A percentile compares a stretch with the other conserved stretches of the same genome.
These are phyloP conservation scores for Campoplex capitator DNA, from an alignment of 2,888 invertebrate genomes.

Conservation along the genomic window DNA sequence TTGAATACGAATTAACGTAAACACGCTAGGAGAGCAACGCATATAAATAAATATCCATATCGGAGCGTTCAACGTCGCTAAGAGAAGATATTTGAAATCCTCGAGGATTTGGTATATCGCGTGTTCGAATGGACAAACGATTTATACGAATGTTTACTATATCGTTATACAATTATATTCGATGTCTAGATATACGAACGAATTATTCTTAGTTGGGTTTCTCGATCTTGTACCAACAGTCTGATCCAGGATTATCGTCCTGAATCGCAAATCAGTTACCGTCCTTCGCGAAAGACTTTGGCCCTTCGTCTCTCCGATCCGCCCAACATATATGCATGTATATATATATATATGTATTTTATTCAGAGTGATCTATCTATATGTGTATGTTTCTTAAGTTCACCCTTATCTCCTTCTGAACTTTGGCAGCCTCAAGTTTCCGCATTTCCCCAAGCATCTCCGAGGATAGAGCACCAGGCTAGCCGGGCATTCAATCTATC, in stretches of 20 bases:
- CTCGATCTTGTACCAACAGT: conserved; percentile 69
- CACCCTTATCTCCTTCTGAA: conserved; percentile 48
- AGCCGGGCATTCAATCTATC: conserved; percentile 58
- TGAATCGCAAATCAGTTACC: conserved; percentile 66
- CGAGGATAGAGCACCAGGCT: conserved; percentile 5
- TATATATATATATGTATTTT: neutral
- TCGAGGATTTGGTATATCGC: conserved; percentile 26
- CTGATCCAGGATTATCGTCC: conserved; percentile 69
- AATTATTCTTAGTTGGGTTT: conserved; percentile 68
- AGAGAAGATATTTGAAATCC: conserved; percentile 6
- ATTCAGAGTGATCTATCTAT: neutral
- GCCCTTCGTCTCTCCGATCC: conserved; percentile 23
- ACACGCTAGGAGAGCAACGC: neutral
- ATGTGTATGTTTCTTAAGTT: conserved; percentile 14
- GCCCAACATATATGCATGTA: neutral
- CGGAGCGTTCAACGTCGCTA: neutral
- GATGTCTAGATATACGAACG: conserved; percentile 53
- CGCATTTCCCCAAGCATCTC: conserved; percentile 40
- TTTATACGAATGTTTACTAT: conserved; percentile 36
- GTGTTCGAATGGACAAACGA: conserved; percentile 62
- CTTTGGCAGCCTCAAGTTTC: conserved; percentile 60
- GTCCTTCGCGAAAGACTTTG: conserved; percentile 48
- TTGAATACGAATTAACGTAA: conserved; percentile 49
- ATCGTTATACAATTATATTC: conserved; percentile 25
- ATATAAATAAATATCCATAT: neutral